Conservation (phyloP, 2,888 invertebrate species). For the Halocaridina rubra region DNA sequence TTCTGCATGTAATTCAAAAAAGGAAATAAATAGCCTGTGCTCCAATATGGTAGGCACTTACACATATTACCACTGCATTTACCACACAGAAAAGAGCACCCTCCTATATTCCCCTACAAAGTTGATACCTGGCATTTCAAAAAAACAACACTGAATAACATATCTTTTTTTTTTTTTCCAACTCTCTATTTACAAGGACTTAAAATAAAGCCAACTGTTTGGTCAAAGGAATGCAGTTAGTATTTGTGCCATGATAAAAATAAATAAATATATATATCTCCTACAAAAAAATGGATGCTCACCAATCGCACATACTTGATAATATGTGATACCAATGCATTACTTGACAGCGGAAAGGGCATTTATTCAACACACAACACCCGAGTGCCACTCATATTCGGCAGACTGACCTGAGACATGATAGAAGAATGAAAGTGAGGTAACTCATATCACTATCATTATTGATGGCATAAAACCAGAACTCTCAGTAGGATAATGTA, state of each 20-base stretch:
- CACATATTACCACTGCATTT: not conserved
- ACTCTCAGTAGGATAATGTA: too few species aligned
- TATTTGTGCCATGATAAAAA: constrained; percentile 44
- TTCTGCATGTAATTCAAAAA: not conserved
- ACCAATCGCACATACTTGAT: constrained; percentile 13
- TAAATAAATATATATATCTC: constrained; percentile 13
- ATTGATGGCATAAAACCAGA: too few species aligned
- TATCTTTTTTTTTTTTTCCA: too few species aligned
- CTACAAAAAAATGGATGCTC: not conserved
- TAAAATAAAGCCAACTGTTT: constrained; percentile 6
- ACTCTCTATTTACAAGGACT: constrained; percentile 30
- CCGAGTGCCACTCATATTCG: too few species aligned
- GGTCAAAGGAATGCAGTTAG: constrained; percentile 30
- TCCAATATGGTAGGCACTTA: not conserved
- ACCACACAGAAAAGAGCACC: not conserved
- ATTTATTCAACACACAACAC: too few species aligned
- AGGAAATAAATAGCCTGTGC: not conserved
- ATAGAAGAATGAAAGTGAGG: too few species aligned
- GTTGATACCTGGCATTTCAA: too few species aligned
- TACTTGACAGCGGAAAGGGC: too few species aligned
- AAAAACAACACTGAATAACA: too few species aligned
- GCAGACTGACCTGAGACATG: too few species aligned
- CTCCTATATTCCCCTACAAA: too few species aligned
- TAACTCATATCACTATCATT: too few species aligned
- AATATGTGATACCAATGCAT: not conserved